These are phyloP conservation scores for Apis dorsata DNA, from an alignment of 1,140 invertebrate genomes.

Conservation along the genomic window DNA sequence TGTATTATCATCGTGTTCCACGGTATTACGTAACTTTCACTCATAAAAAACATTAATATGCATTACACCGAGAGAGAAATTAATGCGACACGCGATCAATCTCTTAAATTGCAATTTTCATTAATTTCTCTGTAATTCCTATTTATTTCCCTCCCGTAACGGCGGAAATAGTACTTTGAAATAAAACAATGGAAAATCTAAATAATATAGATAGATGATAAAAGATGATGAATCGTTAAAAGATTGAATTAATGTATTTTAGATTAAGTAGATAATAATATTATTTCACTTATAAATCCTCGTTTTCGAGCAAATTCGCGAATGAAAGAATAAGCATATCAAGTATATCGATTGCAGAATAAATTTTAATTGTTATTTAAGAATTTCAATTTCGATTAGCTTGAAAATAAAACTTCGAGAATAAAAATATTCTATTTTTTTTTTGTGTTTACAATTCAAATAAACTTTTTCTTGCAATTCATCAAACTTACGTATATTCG, in stretches of 20 bases:
- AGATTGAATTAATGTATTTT: neutral
- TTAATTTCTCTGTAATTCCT: constrained; percentile 4
- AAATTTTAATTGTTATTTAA: no score
- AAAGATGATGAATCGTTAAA: neutral
- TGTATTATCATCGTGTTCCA: neutral
- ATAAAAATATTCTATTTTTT: no score
- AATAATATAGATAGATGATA: neutral
- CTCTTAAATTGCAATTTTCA: constrained; percentile 1
- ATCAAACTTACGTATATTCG: no score
- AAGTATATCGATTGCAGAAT: no score
- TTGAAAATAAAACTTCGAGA: no score
- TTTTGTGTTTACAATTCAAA: no score
- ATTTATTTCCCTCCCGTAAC: neutral
- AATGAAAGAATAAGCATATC: no score
- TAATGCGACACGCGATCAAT: neutral
- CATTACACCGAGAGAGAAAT: neutral
- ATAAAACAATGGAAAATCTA: neutral
- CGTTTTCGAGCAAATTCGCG: no score
- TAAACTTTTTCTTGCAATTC: no score
- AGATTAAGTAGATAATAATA: no score
- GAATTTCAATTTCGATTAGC: no score
- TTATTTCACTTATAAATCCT: no score
- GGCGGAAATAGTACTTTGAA: neutral
- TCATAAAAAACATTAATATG: constrained; percentile 4
- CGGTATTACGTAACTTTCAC: constrained; percentile 7